A percentile compares a stretch with the other conserved stretches of the same genome.
Conservation (phyloP, 2,797 vertebrate species). For the Catostomus latipinnis region DNA sequence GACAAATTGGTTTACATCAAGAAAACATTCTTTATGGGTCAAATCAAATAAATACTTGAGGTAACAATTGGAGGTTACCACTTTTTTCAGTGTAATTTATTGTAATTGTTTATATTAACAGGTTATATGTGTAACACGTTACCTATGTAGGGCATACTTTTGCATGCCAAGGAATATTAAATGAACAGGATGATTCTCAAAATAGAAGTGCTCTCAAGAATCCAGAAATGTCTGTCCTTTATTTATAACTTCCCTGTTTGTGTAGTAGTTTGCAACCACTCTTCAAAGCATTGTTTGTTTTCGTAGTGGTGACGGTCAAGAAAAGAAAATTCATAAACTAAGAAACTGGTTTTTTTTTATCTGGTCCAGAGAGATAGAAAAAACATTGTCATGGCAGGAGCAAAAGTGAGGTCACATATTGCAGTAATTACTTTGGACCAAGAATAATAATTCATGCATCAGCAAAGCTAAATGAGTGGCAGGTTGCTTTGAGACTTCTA, state of each 20-base stretch:
- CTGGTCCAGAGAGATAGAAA: slow-evolving; percentile 38
- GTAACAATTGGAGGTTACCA: too few relatives aligned
- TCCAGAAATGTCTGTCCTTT: not conserved
- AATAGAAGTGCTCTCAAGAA: slow-evolving; percentile 12
- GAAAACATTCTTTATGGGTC: too few relatives aligned
- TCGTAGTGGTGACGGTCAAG: slow-evolving; percentile 30
- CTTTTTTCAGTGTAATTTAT: not conserved
- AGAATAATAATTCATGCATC: slow-evolving; percentile 42
- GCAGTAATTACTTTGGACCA: slow-evolving; percentile 46
- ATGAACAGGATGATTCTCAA: not conserved
- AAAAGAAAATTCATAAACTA: slow-evolving; percentile 35
- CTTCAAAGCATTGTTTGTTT: slow-evolving; percentile 42
- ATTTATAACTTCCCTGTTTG: slow-evolving; percentile 14
- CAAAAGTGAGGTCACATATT: slow-evolving; percentile 51
- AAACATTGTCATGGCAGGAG: slow-evolving; percentile 21
- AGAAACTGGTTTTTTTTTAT: slow-evolving; percentile 47
- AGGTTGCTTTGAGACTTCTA: slow-evolving; percentile 49
- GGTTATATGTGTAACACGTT: not conserved
- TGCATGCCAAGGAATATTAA: not conserved
- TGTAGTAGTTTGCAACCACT: not conserved
- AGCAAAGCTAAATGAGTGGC: slow-evolving; percentile 40
- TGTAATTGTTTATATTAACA: not conserved
- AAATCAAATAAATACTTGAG: too few relatives aligned
- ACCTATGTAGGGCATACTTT: not conserved
- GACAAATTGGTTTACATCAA: too few relatives aligned